These are phyloP conservation scores for Eulemur rubriventer DNA, from an alignment of 2,797 vertebrate species.

Conservation along the genomic window DNA sequence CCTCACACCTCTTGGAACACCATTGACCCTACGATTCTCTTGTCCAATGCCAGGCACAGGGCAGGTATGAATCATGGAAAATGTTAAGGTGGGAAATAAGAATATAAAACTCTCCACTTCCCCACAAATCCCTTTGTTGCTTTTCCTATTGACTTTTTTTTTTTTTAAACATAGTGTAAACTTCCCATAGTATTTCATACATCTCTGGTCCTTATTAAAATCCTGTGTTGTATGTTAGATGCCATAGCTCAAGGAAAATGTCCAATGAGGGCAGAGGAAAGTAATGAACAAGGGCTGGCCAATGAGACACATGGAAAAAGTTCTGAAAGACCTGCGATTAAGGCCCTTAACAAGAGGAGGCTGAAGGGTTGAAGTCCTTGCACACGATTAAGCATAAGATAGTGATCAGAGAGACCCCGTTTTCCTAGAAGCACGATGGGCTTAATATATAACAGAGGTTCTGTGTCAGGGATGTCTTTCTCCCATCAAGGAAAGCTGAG, in stretches of 20 bases:
- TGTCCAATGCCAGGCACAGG: neutral
- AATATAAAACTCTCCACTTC: neutral
- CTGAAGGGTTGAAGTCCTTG: neutral
- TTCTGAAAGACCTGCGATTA: neutral
- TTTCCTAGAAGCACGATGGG: neutral
- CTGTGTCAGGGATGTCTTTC: neutral
- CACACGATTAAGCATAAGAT: neutral
- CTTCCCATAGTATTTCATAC: neutral
- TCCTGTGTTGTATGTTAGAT: neutral
- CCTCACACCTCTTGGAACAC: neutral
- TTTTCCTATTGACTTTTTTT: neutral
- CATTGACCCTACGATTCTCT: too few species aligned
- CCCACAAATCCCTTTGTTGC: neutral
- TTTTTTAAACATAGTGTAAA: neutral
- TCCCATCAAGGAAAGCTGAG: neutral
- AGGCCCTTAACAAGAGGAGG: neutral
- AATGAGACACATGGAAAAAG: neutral
- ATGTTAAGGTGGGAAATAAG: neutral
- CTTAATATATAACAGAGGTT: neutral
- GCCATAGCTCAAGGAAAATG: neutral
- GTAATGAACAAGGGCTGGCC: neutral
- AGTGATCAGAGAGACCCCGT: neutral
- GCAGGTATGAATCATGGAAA: neutral
- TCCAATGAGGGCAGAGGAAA: neutral
- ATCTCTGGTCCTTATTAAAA: slow-evolving; percentile 15